Evolutionary conservation across 2,888 invertebrate species (phyloP), one percentile per base, ranked within the genome.

Genomic region (Gortyna flavago): DNA sequence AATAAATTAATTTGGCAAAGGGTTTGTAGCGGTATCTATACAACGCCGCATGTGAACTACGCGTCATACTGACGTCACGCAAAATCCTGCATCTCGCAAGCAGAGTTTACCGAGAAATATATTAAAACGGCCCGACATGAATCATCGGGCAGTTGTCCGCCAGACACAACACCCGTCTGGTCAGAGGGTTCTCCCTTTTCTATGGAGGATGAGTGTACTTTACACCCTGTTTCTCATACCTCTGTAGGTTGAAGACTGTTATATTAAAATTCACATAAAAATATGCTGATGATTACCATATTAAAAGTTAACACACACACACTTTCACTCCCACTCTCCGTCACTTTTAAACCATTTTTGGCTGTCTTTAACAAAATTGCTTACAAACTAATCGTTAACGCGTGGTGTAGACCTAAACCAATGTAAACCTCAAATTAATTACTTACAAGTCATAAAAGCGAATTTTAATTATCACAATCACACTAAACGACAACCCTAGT

Each of bases 341-440:
- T 57, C 1, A 32, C 9, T 38, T 66, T 64, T 9, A 57, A 32
- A 41, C 13, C 25, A 21, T 68, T 59, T 48, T 32, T 59, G 59
- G 5, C 21, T 61, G n/a, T 41, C n/a, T 67, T n/a, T 13, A 61
- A 32, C 48, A 41, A 57, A 25, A 32, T 82, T 59, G 29, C 68
- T 77, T 51, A 61, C 61, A 16, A 83, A 70, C 25, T 65, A 11
- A 29, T 29, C 41, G 25, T 69, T 51, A 59, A 38, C 3, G 16
- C 48, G 41, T 32, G 5, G 9, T 6, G 16, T 25, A 64, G 2
- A 54, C 59, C 35, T 51, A 68, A 79, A 79, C 79, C 57, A 67
- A 67, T 67, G 57, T 83, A 51, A 66, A 13, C 35, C n/a, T 13
- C 41, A 72, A 84, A 79, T 81, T 79, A 81, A 84, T 81, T 84